A percentile compares a stretch with the other conserved stretches of the same genome.
phyloP scores from a whole-genome alignment of 2,888 invertebrate species.

The Leptinotarsa peninsularis region DNA sequence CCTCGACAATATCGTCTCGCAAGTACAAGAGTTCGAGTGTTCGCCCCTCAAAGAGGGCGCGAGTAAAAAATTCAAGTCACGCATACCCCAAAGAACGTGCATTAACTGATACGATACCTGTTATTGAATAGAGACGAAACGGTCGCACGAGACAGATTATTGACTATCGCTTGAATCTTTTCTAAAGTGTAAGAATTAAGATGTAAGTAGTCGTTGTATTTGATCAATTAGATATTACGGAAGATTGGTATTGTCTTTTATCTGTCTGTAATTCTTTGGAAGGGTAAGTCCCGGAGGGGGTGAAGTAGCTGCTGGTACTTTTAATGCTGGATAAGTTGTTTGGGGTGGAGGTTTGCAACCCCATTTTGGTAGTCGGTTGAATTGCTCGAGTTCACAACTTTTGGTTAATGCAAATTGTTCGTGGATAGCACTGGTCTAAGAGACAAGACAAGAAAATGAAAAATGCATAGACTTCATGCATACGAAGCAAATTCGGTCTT shows the following conservation, averaged over 20 bases:
- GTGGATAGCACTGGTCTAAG: too few species aligned
- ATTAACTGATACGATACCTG: slow-evolving; percentile 41
- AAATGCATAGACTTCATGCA: too few species aligned
- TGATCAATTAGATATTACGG: slow-evolving; percentile 13
- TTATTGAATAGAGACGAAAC: neutral
- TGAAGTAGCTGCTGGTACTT: neutral
- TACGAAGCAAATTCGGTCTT: too few species aligned
- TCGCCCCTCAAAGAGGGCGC: slow-evolving; percentile 42
- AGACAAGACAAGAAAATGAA: too few species aligned
- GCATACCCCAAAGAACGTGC: slow-evolving; percentile 56
- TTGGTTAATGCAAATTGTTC: too few species aligned
- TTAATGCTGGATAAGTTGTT: too few species aligned
- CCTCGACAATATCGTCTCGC: slow-evolving; percentile 55
- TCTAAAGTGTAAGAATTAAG: slow-evolving; percentile 22
- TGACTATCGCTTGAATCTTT: slow-evolving; percentile 7
- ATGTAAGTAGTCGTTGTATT: slow-evolving; percentile 19
- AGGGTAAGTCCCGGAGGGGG: neutral
- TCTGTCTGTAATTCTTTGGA: slow-evolving; percentile 11
- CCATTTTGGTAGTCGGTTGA: too few species aligned
- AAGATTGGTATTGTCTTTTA: neutral
- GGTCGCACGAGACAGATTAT: neutral
- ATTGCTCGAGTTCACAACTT: too few species aligned
- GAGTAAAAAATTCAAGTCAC: slow-evolving; percentile 53
- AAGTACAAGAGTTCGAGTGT: slow-evolving; percentile 53
- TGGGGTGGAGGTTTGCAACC: too few species aligned